A percentile compares a stretch with the other conserved stretches of the same genome.
Evolutionary conservation across 2,888 invertebrate genomes (phyloP).

Genomic region (Heliconius ethilla): DNA sequence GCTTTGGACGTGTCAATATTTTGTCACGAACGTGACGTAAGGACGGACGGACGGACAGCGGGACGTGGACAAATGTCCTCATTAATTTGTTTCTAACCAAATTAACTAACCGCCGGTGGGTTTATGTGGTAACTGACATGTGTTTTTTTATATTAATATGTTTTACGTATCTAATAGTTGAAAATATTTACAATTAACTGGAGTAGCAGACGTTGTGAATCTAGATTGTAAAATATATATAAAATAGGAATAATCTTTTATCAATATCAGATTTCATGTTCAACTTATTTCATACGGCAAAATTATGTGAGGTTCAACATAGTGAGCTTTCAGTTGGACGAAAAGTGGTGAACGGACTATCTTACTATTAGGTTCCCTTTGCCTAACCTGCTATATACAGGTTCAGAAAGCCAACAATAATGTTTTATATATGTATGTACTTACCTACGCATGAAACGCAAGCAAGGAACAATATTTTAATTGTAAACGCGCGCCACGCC

Average conservation of each 20-base stretch:
- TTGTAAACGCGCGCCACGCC: slow-evolving; percentile 76
- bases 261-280: too few relatives aligned
- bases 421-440: neutral
- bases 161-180: neutral
- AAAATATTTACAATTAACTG: too few relatives aligned
- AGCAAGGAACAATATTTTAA: slow-evolving; percentile 70
- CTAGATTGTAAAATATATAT: too few relatives aligned
- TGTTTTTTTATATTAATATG: slow-evolving; percentile 46
- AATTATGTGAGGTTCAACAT: too few relatives aligned
- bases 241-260: too few relatives aligned
- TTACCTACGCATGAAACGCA: slow-evolving; percentile 35
- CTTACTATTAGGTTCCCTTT: neutral
- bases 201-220: too few relatives aligned
- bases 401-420: neutral
- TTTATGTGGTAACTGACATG: slow-evolving; percentile 67
- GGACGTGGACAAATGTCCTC: slow-evolving; percentile 75
- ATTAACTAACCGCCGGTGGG: slow-evolving; percentile 66
- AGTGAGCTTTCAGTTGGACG: neutral
- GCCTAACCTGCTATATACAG: neutral
- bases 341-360: neutral
- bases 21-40: slow-evolving; percentile 70
- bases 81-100: slow-evolving; percentile 77
- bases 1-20: slow-evolving; percentile 73
- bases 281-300: too few relatives aligned
- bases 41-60: slow-evolving; percentile 44